Base-by-base conservation (phyloP, 1,140 invertebrate genomes). In the Microvelia longipes region DNA sequence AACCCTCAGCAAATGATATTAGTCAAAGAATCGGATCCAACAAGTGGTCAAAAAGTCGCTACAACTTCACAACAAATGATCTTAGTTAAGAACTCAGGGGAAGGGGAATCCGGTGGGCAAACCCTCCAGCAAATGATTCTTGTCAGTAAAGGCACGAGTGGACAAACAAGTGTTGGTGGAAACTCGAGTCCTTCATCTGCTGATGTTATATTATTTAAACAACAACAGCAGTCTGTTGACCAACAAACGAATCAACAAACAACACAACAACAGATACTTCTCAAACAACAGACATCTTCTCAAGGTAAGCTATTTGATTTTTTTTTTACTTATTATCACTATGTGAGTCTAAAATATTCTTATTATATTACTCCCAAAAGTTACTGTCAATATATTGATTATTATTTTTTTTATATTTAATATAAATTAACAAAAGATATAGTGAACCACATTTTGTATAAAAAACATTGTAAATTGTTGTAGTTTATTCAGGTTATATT, bases 1-100 rank as follows among this genome's bases (percentile, higher is more conserved):
- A 71, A 77, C 24, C 76, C 77, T 19, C 76, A 77, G 29, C 78
- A 78, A 35, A 77, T 80, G 19, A 73, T 80, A 1, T 73, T 81
- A 1, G 72, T 77, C 2, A 80, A 78, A 74, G 80, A 81, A 72
- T 73, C 77, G 0, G 79, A 78, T 0, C 61, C 61, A 28, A 28
- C 25, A 28, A 5, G 50, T 2, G 24, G 28, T 1, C 13, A 15
- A 1, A 29, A 70, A 11, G 65, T 29, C n/a, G 65, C 11, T 29
- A 63, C 70, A 60, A 66, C 81, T 66, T 80, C 78, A 69, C 74
- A 75, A 35, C 73, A 73, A 30, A 73, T 75, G 74, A 74, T 75
- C 64, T 66, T 75, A 14, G 69, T 74, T 0, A 73, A 75, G 67
- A 72, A 75, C 26, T 69, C 73, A 28, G 72, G 72, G 15, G 29